Evolutionary conservation across 2,797 vertebrate genomes (phyloP).

Genomic region (Enteromius unitaeniatus): DNA sequence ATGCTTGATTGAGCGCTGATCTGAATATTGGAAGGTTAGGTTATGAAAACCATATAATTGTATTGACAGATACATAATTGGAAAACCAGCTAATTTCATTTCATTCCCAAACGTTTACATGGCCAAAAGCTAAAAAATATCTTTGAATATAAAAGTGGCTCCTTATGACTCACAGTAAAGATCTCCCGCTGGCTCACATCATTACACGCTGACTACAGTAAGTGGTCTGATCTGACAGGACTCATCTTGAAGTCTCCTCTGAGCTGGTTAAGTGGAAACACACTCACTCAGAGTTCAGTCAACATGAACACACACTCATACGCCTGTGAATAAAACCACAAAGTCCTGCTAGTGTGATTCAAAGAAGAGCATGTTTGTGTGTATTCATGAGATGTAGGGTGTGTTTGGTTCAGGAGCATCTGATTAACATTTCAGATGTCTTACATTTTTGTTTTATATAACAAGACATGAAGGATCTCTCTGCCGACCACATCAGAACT

Average conservation of each 20-base stretch:
- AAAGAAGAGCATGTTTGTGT: constrained; percentile 6
- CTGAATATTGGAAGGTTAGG: neutral
- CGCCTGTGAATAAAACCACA: neutral
- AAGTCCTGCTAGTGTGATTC: constrained; percentile 12
- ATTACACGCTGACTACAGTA: constrained; percentile 37
- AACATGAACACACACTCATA: constrained; percentile 32
- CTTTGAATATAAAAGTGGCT: neutral
- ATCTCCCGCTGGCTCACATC: constrained; percentile 27
- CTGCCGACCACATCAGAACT: constrained; percentile 1
- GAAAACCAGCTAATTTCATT: neutral
- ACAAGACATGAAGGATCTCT: constrained; percentile 31
- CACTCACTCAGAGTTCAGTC: constrained; percentile 24
- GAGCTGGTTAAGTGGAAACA: constrained; percentile 44
- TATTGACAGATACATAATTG: neutral
- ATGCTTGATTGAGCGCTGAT: neutral
- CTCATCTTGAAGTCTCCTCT: constrained; percentile 3
- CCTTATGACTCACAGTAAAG: neutral
- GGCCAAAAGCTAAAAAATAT: neutral
- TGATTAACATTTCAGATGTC: constrained; percentile 43
- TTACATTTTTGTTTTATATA: constrained; percentile 25
- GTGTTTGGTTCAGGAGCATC: constrained; percentile 18
- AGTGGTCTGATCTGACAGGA: constrained; percentile 28
- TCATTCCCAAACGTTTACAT: neutral
- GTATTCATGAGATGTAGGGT: constrained; percentile 31
- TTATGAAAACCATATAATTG: neutral